Conservation (phyloP, 37 sponge, comb jelly and placozoan genomes). For the Agelas oroides region DNA sequence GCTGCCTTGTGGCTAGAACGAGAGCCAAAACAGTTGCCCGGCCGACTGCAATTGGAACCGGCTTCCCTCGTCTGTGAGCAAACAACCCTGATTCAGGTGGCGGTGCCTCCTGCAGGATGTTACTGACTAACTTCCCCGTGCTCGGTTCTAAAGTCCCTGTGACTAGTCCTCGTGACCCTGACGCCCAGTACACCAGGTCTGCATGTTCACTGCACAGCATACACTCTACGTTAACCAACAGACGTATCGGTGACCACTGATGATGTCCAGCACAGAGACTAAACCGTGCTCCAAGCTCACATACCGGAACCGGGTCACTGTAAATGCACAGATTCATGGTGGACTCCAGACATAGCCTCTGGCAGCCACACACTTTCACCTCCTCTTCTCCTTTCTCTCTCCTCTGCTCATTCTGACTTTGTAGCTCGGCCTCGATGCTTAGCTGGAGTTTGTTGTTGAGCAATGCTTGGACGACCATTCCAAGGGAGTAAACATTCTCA, state of each 20-base stretch:
- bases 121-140: slow-evolving; percentile 45
- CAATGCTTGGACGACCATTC: slow-evolving; percentile 48
- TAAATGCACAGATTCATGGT: slow-evolving; percentile 56
- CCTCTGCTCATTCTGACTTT: background rate
- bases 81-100: slow-evolving; percentile 77
- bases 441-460: slow-evolving; percentile 57
- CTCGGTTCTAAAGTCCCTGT: slow-evolving; percentile 69
- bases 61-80: slow-evolving; percentile 73
- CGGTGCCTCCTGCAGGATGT: slow-evolving; percentile 76
- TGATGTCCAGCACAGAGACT: slow-evolving; percentile 79
- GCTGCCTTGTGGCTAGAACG: slow-evolving; percentile 66
- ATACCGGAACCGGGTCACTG: background rate
- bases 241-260: slow-evolving; percentile 71
- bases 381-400: background rate
- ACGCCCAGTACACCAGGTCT: slow-evolving; percentile 79
- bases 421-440: slow-evolving; percentile 74
- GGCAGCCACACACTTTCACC: slow-evolving; percentile 56
- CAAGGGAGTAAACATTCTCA: slow-evolving; percentile 59
- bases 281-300: slow-evolving; percentile 43
- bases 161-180: slow-evolving; percentile 83
- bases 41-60: slow-evolving; percentile 81
- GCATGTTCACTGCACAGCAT: slow-evolving; percentile 54
- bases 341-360: slow-evolving; percentile 79
- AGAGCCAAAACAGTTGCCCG: slow-evolving; percentile 76
- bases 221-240: slow-evolving; percentile 72